Conservation (phyloP, 2,113 vertebrate species). For the Pterocles gutturalis region DNA sequence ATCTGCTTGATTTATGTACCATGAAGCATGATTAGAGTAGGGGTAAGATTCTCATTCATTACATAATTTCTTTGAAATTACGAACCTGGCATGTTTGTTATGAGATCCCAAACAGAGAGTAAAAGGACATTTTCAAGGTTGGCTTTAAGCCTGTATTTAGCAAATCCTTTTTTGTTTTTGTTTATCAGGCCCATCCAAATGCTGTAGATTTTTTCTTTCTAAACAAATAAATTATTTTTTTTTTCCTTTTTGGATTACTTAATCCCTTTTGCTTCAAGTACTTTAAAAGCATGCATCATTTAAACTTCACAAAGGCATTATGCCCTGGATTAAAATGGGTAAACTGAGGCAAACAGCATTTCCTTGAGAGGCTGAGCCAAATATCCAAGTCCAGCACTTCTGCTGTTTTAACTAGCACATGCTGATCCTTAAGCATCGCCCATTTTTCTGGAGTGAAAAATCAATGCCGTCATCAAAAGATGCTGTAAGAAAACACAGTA, state of each 20-base stretch:
- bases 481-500: background rate
- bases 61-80: background rate
- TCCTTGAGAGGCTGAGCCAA: background rate
- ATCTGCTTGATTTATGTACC: constrained; percentile 57
- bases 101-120: background rate
- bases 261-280: background rate
- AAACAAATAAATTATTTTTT: background rate
- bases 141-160: background rate
- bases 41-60: constrained; percentile 11
- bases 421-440: background rate
- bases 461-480: background rate
- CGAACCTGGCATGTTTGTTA: background rate
- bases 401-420: background rate
- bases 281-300: background rate
- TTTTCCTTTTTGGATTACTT: background rate
- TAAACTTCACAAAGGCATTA: background rate
- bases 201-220: background rate
- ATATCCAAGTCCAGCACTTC: background rate
- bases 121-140: constrained; percentile 27
- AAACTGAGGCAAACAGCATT: background rate
- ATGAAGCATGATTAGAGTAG: constrained; percentile 4
- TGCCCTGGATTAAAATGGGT: background rate
- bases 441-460: background rate
- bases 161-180: background rate
- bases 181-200: background rate